These are phyloP conservation scores for Montipora capitata DNA, from an alignment of 92 coral and sea anemone genomes.

Conservation along the genomic window DNA sequence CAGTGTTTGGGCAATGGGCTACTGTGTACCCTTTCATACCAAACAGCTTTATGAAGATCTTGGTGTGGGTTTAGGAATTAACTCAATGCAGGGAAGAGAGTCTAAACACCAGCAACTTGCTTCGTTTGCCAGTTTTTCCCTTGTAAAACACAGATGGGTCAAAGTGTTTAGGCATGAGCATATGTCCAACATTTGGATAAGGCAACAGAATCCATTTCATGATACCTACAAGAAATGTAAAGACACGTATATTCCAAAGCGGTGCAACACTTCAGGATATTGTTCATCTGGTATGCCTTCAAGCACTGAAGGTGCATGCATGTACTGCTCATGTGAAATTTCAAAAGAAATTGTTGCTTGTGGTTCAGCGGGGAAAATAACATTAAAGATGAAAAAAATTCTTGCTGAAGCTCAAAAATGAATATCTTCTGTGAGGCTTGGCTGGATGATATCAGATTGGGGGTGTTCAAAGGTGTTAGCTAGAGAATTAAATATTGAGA, in stretches of 20 bases:
- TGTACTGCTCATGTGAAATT: too few relatives aligned
- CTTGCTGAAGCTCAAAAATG: too few relatives aligned
- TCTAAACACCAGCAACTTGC: constrained; percentile 82
- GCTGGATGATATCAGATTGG: constrained; percentile 4
- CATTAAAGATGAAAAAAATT: too few relatives aligned
- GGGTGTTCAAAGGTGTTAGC: constrained; percentile 4
- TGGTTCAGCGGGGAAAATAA: too few relatives aligned
- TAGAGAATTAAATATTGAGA: constrained; percentile 13
- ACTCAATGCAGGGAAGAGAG: constrained; percentile 84
- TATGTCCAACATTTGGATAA: constrained; percentile 62
- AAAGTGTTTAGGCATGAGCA: constrained; percentile 80
- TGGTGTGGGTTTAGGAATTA: constrained; percentile 75
- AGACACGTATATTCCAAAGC: constrained; percentile 52
- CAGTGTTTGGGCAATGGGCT: too few relatives aligned
- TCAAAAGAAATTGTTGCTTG: too few relatives aligned
- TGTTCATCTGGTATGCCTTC: constrained; percentile 57
- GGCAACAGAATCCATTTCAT: constrained; percentile 79
- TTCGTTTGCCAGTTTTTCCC: constrained; percentile 70
- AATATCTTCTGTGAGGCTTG: too few relatives aligned
- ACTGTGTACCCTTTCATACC: constrained; percentile 81
- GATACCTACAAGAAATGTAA: constrained; percentile 58
- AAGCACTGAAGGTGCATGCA: constrained; percentile 33
- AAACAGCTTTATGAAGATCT: constrained; percentile 68
- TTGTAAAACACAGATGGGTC: constrained; percentile 77
- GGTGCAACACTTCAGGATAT: constrained; percentile 60